phyloP scores from a whole-genome alignment of 2,113 vertebrate species.

The Sitta europaea region DNA sequence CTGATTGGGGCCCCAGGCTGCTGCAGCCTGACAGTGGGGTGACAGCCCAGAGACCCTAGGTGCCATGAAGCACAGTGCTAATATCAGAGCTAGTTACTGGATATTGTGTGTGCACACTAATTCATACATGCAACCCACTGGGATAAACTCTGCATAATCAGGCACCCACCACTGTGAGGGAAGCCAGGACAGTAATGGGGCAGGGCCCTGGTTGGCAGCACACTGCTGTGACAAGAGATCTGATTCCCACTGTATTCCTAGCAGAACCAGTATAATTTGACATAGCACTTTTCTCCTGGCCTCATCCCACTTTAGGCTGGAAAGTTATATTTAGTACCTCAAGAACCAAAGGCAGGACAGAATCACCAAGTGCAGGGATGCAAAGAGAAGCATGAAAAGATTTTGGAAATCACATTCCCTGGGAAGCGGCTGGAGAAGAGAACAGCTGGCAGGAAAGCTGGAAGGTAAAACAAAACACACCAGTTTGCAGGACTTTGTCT shows the following conservation, averaged over 20 bases:
- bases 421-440: background rate
- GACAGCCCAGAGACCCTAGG: background rate
- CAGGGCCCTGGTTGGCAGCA: background rate
- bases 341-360: background rate
- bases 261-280: background rate
- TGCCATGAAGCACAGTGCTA: background rate
- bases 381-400: background rate
- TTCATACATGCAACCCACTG: background rate
- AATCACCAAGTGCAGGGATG: background rate
- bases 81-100: background rate
- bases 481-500: background rate
- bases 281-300: background rate
- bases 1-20: fast-evolving
- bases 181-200: background rate
- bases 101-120: background rate
- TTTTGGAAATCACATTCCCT: background rate
- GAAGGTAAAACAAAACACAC: fast-evolving
- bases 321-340: background rate
- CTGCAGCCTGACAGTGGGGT: background rate
- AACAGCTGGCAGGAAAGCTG: background rate
- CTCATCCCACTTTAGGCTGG: background rate
- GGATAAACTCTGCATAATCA: background rate
- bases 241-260: background rate
- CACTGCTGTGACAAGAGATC: background rate
- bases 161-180: background rate